phyloP scores from a whole-genome alignment of 2,113 vertebrate species.

The Rhinoderma darwinii region DNA sequence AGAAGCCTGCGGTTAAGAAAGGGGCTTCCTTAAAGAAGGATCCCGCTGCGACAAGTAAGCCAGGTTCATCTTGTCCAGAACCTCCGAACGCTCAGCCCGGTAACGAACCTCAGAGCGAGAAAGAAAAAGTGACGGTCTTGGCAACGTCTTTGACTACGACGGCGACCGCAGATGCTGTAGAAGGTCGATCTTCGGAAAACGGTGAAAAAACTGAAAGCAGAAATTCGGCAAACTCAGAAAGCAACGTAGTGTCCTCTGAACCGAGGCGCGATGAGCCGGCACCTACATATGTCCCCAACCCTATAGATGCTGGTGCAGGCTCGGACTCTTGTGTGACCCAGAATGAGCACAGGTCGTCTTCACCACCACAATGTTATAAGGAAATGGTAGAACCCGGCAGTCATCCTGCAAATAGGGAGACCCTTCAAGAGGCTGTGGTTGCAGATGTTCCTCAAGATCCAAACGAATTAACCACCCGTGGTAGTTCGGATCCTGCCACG shows the following conservation, averaged over 20 bases:
- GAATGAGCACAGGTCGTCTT: constrained; percentile 49
- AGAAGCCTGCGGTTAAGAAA: constrained; percentile 78
- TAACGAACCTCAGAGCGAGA: background rate
- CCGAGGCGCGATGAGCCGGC: background rate
- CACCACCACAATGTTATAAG: constrained; percentile 62
- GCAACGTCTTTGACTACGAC: background rate
- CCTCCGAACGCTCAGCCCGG: constrained; percentile 25
- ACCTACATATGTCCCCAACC: background rate
- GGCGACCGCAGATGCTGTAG: background rate
- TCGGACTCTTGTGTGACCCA: constrained; percentile 61
- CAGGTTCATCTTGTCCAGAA: constrained; percentile 61
- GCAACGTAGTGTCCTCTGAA: background rate
- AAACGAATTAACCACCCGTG: background rate
- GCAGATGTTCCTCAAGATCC: background rate
- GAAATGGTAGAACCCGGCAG: constrained; percentile 56
- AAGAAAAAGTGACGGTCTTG: constrained; percentile 48
- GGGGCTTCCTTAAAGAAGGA: constrained; percentile 68
- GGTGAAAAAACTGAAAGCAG: background rate
- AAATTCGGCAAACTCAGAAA: background rate
- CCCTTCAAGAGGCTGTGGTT: constrained; percentile 57
- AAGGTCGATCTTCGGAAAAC: background rate
- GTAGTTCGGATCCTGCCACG: constrained; percentile 62
- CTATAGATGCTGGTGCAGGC: constrained; percentile 64
- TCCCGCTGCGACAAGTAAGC: constrained; percentile 62
- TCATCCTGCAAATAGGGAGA: constrained; percentile 60